Percentiles rank a stretch among this genome's conserved stretches.
phyloP scores from a whole-genome alignment of 2,888 invertebrate genomes.

The Salticus scenicus region DNA sequence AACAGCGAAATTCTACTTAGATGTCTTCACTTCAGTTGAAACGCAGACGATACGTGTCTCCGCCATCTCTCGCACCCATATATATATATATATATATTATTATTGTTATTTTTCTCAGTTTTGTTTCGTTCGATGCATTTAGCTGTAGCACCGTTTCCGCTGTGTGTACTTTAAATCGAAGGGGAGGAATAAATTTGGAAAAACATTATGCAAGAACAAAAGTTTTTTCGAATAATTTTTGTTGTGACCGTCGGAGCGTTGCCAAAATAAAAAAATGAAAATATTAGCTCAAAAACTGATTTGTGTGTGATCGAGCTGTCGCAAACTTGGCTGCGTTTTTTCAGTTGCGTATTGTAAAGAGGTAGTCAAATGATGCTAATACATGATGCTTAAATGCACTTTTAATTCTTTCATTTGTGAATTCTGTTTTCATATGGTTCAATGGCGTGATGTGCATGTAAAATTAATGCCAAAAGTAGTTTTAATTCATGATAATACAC shows the following conservation, averaged over 20 bases:
- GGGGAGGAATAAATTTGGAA: slow-evolving; percentile 62
- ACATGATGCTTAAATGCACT: background rate
- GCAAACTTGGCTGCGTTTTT: background rate
- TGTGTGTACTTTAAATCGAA: slow-evolving; percentile 45
- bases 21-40: slow-evolving; percentile 32
- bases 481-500: too few species aligned
- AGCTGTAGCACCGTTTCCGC: slow-evolving; percentile 63
- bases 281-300: slow-evolving; percentile 7
- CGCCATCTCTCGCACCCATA: slow-evolving; percentile 13
- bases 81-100: background rate
- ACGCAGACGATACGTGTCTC: slow-evolving; percentile 60
- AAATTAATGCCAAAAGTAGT: too few species aligned
- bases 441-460: background rate
- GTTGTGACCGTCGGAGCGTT: slow-evolving; percentile 15
- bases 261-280: background rate
- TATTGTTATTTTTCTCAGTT: slow-evolving; percentile 23
- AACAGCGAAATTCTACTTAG: slow-evolving; percentile 17
- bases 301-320: slow-evolving; percentile 10
- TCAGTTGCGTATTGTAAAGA: background rate
- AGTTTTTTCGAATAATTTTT: slow-evolving; percentile 26
- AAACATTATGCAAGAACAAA: slow-evolving; percentile 55
- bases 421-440: background rate
- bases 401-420: background rate
- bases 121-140: slow-evolving; percentile 42
- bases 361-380: background rate